These are phyloP conservation scores for Rhabdomys dilectus DNA, from an alignment of 2,113 vertebrate species.

Conservation along the genomic window DNA sequence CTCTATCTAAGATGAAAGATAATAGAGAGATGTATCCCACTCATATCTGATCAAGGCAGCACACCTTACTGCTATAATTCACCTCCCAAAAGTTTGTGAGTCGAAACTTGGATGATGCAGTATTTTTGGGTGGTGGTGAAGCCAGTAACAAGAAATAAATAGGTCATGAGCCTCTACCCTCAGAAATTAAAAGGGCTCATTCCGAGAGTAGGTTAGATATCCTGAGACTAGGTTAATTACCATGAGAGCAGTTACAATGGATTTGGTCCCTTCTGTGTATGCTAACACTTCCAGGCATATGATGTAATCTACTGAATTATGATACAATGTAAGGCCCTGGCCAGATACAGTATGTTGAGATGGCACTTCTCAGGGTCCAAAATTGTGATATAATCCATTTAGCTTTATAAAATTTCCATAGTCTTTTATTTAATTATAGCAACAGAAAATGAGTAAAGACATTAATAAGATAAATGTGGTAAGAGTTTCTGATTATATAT, in stretches of 20 bases:
- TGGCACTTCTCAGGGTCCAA: not conserved
- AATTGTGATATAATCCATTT: not conserved
- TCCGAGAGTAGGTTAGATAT: not conserved
- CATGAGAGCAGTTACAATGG: not conserved
- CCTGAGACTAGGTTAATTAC: not conserved
- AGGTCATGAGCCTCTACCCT: not conserved
- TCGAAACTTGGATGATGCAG: not conserved
- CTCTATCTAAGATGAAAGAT: not conserved
- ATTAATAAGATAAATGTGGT: not conserved
- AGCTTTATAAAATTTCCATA: not conserved
- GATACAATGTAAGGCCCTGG: not conserved
- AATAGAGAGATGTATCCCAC: too few species aligned
- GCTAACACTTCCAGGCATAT: too few species aligned
- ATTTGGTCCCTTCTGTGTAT: accelerated
- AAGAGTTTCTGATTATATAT: not conserved
- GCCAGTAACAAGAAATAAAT: not conserved
- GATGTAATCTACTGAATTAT: not conserved
- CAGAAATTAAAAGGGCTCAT: not conserved
- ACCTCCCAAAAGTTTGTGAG: too few species aligned
- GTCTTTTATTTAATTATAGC: not conserved
- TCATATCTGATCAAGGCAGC: not conserved
- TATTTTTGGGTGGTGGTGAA: not conserved
- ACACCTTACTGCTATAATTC: not conserved
- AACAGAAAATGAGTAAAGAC: not conserved
- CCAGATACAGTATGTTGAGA: too few species aligned